Conservation (phyloP, 2,888 invertebrate species). For the Drosophila suboccidentalis region DNA sequence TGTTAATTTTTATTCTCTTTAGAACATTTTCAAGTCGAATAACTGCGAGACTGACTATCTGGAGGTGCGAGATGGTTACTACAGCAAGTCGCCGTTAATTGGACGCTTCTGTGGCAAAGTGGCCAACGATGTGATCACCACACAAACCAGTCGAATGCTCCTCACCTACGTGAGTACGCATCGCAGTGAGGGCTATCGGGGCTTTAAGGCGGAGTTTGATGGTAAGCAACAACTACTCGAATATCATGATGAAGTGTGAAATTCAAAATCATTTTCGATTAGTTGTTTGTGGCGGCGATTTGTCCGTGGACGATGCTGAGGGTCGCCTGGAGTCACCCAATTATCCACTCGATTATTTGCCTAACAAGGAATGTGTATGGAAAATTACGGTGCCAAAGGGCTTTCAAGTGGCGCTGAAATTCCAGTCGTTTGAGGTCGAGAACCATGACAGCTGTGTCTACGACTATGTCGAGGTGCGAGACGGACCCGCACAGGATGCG, state of each 20-base stretch:
- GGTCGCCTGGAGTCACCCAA: slow-evolving; percentile 98
- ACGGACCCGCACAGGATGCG: slow-evolving; percentile 94
- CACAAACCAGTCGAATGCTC: slow-evolving; percentile 96
- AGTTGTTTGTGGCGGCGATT: slow-evolving; percentile 99
- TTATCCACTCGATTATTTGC: slow-evolving; percentile 98
- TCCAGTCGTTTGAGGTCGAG: slow-evolving; percentile 99
- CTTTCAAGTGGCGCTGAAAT: slow-evolving; percentile 92
- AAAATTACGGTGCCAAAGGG: slow-evolving; percentile 96
- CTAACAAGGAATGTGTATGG: slow-evolving; percentile 98
- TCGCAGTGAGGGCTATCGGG: slow-evolving; percentile 91
- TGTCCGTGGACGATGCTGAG: slow-evolving; percentile 89
- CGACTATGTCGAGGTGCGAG: slow-evolving; percentile 97
- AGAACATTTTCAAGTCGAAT: slow-evolving; percentile 95
- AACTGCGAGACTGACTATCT: slow-evolving; percentile 96
- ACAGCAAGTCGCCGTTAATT: slow-evolving; percentile 95
- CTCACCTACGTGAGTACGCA: slow-evolving; percentile 94
- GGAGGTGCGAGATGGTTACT: slow-evolving; percentile 98
- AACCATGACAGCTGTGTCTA: slow-evolving; percentile 99
- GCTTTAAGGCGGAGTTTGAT: slow-evolving; percentile 96
- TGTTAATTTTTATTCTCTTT: slow-evolving; percentile 60
- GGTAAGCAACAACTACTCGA: slow-evolving; percentile 86
- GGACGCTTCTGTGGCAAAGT: slow-evolving; percentile 95
- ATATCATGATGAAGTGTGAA: slow-evolving; percentile 1
- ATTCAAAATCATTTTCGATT: slow-evolving; percentile 3
- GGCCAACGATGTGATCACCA: slow-evolving; percentile 91